Base-by-base conservation (phyloP, 2,797 vertebrate genomes). In the Glyptemys insculpta region DNA sequence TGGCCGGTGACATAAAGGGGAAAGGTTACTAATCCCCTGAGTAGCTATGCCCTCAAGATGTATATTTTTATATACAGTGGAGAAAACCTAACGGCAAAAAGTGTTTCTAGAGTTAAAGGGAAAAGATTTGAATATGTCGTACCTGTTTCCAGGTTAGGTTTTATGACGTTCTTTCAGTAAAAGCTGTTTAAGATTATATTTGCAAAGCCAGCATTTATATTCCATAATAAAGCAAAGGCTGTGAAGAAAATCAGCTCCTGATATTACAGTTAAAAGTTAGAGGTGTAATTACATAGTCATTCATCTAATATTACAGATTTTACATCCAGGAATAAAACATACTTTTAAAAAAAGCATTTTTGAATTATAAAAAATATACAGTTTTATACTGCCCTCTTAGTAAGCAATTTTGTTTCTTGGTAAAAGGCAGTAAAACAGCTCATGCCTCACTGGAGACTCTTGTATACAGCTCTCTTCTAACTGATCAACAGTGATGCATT, bases 181-280 rank as follows among this genome's bases (percentile, higher is more conserved):
- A 97, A 97, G 68, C 9, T 94, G 89, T 94, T 93, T 97, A 93
- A 89, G 95, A 88, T 47, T 6, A 10, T 93, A 93, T 97, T 94
- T 95, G 52, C 79, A 86, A 96, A 95, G 79, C 79, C 90, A 81
- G 56, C 65, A 91, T 74, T 94, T 93, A 54, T 94, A 88, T 93
- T 95, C 85, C 90, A 23, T 89, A 72, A 89, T 68, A 91, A 31
- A 47, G 54, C 10, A 85, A 86, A 86, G 87, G 9, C 78, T 88
- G 16, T 25, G 87, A 93, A 92, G 80, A 91, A 79, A 21, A 29
- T 2, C 85, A 37, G 25, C 2, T 25, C 14, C 56, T 94, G 37
- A 62, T 87, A 82, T 87, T 95, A 92, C 21, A 96, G 56, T 79
- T 83, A 95, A 89, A 95, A 96, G 7, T 29, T 84, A 62, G 86